Percentiles rank a stretch among this genome's conserved stretches.
Conservation (phyloP, 2,888 invertebrate genomes). For the Erebia palarica region DNA sequence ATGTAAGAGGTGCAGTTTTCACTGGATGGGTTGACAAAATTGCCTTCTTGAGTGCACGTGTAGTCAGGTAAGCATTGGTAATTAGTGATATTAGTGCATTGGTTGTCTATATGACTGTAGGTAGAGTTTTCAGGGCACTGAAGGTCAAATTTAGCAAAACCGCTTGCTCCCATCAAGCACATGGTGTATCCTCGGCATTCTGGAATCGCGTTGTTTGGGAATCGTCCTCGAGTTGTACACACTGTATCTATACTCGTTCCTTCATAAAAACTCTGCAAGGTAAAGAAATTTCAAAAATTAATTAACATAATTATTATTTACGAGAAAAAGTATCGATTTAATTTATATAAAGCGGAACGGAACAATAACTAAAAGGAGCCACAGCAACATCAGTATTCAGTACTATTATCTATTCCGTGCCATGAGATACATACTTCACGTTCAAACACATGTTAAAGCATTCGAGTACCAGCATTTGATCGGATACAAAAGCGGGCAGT, state of each 20-base stretch:
- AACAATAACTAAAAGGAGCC: no score
- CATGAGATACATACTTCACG: no score
- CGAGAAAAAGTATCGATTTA: no score
- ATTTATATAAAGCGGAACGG: no score
- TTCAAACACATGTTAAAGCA: no score
- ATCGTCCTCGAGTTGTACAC: slow-evolving; percentile 63
- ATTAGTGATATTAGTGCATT: slow-evolving; percentile 65
- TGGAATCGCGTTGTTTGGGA: slow-evolving; percentile 57
- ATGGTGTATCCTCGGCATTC: slow-evolving; percentile 70
- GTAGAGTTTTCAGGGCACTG: slow-evolving; percentile 63
- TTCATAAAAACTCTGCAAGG: slow-evolving; percentile 60
- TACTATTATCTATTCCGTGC: no score
- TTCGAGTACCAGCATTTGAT: no score
- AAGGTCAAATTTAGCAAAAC: slow-evolving; percentile 61
- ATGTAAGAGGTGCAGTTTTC: slow-evolving; percentile 58
- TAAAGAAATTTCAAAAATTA: background rate
- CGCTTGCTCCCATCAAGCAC: slow-evolving; percentile 56
- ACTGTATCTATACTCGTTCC: slow-evolving; percentile 49
- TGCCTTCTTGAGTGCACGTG: slow-evolving; percentile 56
- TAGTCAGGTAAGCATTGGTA: slow-evolving; percentile 60
- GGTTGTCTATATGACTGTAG: slow-evolving; percentile 63
- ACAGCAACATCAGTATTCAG: no score
- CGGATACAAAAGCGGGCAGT: no score
- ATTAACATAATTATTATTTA: background rate
- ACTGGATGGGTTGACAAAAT: slow-evolving; percentile 47